Evolutionary conservation across 1,140 invertebrate genomes (phyloP), one percentile per base, ranked within the genome.

Genomic region (Aricia agestis): DNA sequence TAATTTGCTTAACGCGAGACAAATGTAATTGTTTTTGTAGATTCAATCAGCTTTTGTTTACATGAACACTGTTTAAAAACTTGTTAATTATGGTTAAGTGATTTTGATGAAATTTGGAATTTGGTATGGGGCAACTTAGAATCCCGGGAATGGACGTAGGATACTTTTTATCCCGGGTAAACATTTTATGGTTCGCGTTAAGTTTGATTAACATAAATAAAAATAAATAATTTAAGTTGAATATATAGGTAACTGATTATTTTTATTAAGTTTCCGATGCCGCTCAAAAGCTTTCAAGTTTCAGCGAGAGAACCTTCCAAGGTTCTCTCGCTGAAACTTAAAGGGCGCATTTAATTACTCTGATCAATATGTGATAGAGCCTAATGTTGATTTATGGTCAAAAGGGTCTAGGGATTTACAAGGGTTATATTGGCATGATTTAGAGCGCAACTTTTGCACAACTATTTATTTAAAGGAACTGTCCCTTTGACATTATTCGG

Each of bases 401-500:
- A 19, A 63, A 63, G 59, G 59, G 59, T 63, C 59, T 18, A n/a
- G 59, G 59, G 18, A 59, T 59, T 63, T 63, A 63, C 59, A 63
- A 19, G 59, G 59, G 19, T n/a, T n/a, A n/a, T 19, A 19, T 63
- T 63, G 59, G 59, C 18, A 63, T 63, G 59, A 63, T 63, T 63
- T 63, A 63, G 59, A 63, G 59, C 59, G 59, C 19, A 10, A 63
- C 59, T 63, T 63, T 63, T 63, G 59, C 17, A 17, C 17, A 61
- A 61, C 18, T 63, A 19, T 63, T 63, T 63, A 63, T 63, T 63
- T 63, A 19, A 63, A 63, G 31, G 59, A 63, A 63, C 59, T 52
- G 45, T 15, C 45, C 45, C 13, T 15, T 52, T 15, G 7, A 13
- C 45, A 52, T 13, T 52, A 52, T 52, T 52, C 13, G 9, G 45